phyloP scores from a whole-genome alignment of 2,113 vertebrate genomes.

The Ciconia maguari region DNA sequence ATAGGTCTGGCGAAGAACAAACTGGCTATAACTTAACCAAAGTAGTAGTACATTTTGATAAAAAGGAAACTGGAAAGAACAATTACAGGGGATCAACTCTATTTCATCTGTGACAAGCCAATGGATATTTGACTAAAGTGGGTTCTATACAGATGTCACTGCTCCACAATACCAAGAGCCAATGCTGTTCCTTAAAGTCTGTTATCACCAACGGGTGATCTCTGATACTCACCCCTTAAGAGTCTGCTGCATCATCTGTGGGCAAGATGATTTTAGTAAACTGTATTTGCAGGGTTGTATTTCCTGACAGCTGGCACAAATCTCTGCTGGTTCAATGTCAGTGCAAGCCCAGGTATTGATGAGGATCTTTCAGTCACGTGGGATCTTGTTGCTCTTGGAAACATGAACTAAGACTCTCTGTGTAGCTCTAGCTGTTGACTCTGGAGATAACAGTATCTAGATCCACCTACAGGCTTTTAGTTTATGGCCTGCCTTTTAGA shows the following conservation, averaged over 20 bases:
- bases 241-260: not conserved
- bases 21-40: not conserved
- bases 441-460: constrained; percentile 42
- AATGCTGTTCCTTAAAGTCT: not conserved
- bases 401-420: not conserved
- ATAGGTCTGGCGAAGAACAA: not conserved
- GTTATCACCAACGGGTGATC: not conserved
- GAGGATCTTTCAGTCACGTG: not conserved
- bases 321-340: not conserved
- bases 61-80: not conserved
- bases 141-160: not conserved
- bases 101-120: not conserved
- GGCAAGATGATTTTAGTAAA: not conserved
- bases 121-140: not conserved
- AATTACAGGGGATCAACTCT: not conserved
- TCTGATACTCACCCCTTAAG: not conserved
- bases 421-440: constrained; percentile 22
- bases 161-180: not conserved
- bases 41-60: not conserved
- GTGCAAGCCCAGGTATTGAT: not conserved
- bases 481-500: not conserved
- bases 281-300: not conserved
- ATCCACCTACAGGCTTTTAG: not conserved
- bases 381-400: not conserved
- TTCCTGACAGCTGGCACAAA: constrained; percentile 17